Evolutionary conservation across 2,113 vertebrate genomes (phyloP).

Genomic region (Corvus cornix): DNA sequence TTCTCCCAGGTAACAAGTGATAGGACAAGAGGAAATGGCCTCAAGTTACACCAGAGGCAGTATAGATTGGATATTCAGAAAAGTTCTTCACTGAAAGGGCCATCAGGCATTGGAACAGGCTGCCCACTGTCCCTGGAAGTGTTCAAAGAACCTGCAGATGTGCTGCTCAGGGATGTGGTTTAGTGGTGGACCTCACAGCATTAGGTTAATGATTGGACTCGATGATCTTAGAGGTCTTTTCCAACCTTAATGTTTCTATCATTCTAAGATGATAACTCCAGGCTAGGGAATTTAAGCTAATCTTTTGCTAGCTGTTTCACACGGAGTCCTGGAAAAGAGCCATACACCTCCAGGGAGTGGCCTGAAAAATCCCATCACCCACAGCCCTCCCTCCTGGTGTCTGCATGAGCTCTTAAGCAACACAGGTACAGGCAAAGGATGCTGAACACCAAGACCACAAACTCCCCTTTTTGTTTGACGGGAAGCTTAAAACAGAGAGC

Average conservation of each 20-base stretch:
- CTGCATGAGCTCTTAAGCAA: fast-evolving
- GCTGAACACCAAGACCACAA: neutral
- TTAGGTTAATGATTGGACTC: neutral
- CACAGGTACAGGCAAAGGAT: fast-evolving
- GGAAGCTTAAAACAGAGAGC: neutral
- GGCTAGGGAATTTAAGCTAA: neutral
- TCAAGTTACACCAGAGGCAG: neutral
- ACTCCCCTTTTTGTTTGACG: neutral
- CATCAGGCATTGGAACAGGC: neutral
- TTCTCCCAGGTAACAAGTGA: neutral
- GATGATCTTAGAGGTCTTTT: neutral
- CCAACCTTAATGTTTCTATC: neutral
- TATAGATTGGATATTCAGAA: neutral
- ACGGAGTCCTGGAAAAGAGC: neutral
- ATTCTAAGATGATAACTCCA: neutral
- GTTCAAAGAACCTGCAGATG: neutral
- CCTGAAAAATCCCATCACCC: neutral
- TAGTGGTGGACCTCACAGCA: neutral
- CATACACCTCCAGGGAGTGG: neutral
- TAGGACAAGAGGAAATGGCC: neutral
- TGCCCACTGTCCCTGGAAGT: neutral
- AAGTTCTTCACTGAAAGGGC: neutral
- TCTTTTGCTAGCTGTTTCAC: neutral
- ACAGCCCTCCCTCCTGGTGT: fast-evolving
- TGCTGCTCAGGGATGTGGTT: neutral